These are phyloP conservation scores for Eumerus sabulonum DNA, from an alignment of 2,888 invertebrate genomes.

Conservation along the genomic window DNA sequence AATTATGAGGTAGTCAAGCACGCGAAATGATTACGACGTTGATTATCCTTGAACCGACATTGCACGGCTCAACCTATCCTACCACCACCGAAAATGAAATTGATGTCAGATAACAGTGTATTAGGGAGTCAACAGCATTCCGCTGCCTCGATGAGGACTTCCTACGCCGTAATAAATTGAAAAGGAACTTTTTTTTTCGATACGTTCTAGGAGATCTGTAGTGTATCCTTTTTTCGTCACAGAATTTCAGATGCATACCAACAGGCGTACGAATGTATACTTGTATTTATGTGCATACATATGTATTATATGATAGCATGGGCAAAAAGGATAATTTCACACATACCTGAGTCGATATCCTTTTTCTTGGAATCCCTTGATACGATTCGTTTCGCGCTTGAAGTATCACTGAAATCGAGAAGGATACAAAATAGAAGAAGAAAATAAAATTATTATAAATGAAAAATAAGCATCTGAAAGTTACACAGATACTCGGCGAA, in stretches of 20 bases:
- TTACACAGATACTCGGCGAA: background rate
- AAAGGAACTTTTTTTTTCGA: slow-evolving; percentile 17
- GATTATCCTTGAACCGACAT: slow-evolving; percentile 40
- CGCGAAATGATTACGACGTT: slow-evolving; percentile 34
- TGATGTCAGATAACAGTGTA: slow-evolving; percentile 36
- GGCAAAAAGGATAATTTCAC: slow-evolving; percentile 51
- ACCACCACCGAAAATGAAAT: slow-evolving; percentile 40
- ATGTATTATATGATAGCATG: too few relatives aligned
- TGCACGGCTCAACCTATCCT: slow-evolving; percentile 21
- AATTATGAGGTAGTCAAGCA: slow-evolving; percentile 35
- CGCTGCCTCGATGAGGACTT: slow-evolving; percentile 18
- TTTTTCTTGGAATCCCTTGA: slow-evolving; percentile 27
- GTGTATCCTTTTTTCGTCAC: slow-evolving; percentile 14
- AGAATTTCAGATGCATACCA: background rate
- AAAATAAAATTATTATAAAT: background rate
- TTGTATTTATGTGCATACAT: slow-evolving; percentile 9
- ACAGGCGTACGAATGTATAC: slow-evolving; percentile 38
- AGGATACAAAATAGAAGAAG: slow-evolving; percentile 23
- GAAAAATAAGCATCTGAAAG: background rate
- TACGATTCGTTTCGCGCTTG: slow-evolving; percentile 43
- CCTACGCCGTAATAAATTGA: slow-evolving; percentile 45
- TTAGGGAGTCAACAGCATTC: slow-evolving; percentile 44
- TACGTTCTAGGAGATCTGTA: background rate
- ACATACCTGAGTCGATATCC: slow-evolving; percentile 56
- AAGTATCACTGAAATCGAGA: slow-evolving; percentile 44